Conservation (phyloP, 2,113 vertebrate genomes). For the Daboia siamensis region DNA sequence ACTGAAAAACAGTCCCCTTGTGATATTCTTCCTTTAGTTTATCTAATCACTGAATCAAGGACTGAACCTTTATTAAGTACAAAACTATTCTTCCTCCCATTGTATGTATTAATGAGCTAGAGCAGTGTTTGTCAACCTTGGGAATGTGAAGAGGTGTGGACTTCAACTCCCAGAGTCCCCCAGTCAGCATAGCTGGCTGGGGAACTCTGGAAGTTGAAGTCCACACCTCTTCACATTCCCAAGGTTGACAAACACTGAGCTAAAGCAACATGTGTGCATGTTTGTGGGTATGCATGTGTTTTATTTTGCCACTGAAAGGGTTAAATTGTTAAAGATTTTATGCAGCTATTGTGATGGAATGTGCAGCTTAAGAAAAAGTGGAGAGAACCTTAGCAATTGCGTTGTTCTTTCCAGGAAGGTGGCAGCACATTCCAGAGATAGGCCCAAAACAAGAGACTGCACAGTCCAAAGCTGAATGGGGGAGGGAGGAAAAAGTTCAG, state of each 20-base stretch:
- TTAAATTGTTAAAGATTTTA: background rate
- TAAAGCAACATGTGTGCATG: background rate
- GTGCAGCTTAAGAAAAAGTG: background rate
- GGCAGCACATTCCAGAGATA: background rate
- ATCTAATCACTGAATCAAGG: background rate
- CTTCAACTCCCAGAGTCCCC: too few relatives aligned
- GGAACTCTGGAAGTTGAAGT: too few relatives aligned
- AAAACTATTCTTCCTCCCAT: background rate
- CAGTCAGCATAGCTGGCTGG: too few relatives aligned
- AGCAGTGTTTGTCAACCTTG: too few relatives aligned
- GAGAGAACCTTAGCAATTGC: background rate
- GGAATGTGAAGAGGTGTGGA: too few relatives aligned
- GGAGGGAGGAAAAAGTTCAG: background rate
- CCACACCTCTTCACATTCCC: too few relatives aligned
- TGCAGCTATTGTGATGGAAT: background rate
- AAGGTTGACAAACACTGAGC: too few relatives aligned
- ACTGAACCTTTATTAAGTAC: background rate
- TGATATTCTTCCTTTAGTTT: background rate
- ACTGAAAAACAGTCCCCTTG: background rate
- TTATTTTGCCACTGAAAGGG: background rate
- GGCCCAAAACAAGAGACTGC: background rate
- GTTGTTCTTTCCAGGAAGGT: background rate
- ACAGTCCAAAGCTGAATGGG: background rate
- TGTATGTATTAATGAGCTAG: background rate
- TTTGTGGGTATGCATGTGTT: background rate